phyloP scores from a whole-genome alignment of 2,797 vertebrate species.

The Xiphorhynchus erythropygius region DNA sequence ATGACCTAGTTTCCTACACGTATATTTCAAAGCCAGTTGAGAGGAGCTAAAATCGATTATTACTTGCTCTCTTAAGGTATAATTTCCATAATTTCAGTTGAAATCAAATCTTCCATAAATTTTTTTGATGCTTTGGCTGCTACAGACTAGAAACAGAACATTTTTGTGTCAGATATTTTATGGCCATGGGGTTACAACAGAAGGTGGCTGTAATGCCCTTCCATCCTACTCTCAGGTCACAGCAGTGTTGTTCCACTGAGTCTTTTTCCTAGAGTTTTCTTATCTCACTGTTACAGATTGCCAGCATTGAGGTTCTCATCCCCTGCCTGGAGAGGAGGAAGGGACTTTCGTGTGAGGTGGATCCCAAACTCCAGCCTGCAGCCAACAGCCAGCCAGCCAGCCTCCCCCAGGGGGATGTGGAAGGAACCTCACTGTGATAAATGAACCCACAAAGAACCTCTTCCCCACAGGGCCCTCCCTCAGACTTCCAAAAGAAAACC shows the following conservation, averaged over 20 bases:
- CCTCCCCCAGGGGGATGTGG: neutral
- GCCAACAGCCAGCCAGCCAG: neutral
- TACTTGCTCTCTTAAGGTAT: neutral
- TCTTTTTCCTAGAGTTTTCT: neutral
- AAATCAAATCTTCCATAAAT: neutral
- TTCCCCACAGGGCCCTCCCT: neutral
- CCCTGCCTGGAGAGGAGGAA: neutral
- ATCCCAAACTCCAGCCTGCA: neutral
- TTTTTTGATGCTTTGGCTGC: neutral
- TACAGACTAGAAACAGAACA: neutral
- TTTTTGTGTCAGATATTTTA: neutral
- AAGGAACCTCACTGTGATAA: neutral
- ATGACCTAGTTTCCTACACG: neutral
- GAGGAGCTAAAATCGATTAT: neutral
- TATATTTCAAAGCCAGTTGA: neutral
- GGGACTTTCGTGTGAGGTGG: neutral
- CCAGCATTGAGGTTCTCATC: neutral
- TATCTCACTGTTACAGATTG: neutral
- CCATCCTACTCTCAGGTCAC: neutral
- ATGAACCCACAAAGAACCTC: neutral
- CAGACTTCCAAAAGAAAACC: neutral
- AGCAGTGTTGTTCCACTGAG: neutral
- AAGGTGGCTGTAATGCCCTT: neutral
- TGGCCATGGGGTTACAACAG: neutral
- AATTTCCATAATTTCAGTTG: neutral